Conservation (phyloP, 2,888 invertebrate genomes). For the Cyrtodaria siliqua region DNA sequence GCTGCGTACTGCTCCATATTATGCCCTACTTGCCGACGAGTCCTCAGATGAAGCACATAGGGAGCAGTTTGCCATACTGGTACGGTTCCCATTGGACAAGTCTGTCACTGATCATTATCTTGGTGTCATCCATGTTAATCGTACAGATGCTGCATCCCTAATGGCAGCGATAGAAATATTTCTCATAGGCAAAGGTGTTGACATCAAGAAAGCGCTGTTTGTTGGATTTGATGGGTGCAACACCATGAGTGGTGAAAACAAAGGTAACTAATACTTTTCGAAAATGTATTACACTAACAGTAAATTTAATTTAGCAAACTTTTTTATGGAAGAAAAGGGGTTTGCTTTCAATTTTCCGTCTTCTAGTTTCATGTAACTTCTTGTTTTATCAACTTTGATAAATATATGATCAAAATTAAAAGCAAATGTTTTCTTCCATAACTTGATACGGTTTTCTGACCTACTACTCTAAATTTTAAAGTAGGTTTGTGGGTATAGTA, state of each 20-base stretch:
- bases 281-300: neutral
- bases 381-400: too few relatives aligned
- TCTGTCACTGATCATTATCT: constrained; percentile 20
- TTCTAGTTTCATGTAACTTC: neutral
- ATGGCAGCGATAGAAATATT: constrained; percentile 32
- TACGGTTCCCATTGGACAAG: constrained; percentile 5
- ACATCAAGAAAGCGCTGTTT: constrained; percentile 35
- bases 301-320: neutral
- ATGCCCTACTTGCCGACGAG: constrained; percentile 26
- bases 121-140: constrained; percentile 27
- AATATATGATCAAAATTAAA: too few relatives aligned
- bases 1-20: too few relatives aligned
- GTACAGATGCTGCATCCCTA: constrained; percentile 32
- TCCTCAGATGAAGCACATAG: constrained; percentile 37
- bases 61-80: constrained; percentile 47
- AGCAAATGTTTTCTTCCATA: neutral
- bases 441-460: neutral
- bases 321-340: too few relatives aligned
- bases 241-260: constrained; percentile 48
- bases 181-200: constrained; percentile 29
- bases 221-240: constrained; percentile 45
- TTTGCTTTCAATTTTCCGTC: too few relatives aligned
- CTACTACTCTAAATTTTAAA: neutral
- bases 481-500: too few relatives aligned
- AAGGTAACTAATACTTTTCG: constrained; percentile 15